phyloP scores from a whole-genome alignment of 30 jellyfish, hydroid and myxozoan genomes.

The Haliclystus octoradiatus region DNA sequence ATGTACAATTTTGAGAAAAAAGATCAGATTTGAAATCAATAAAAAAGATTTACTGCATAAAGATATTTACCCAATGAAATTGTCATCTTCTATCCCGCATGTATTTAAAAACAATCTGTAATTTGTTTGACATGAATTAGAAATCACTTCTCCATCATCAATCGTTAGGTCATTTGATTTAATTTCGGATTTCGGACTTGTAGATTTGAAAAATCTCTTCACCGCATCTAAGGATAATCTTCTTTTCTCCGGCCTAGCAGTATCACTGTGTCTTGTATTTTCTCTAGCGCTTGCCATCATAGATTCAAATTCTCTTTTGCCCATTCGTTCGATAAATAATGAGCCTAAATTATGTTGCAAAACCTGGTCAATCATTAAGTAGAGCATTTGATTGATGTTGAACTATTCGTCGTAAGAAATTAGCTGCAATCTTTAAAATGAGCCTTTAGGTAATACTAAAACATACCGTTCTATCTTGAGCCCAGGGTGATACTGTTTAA shows the following conservation, averaged over 20 bases:
- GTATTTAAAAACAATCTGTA: neutral
- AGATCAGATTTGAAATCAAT: neutral
- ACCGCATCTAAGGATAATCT: neutral
- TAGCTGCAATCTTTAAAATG: neutral
- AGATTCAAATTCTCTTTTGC: neutral
- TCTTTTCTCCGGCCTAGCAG: neutral
- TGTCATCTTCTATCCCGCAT: constrained; percentile 13
- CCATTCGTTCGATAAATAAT: neutral
- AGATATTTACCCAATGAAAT: constrained; percentile 5
- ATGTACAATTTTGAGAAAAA: too few relatives aligned
- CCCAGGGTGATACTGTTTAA: too few relatives aligned
- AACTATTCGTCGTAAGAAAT: neutral
- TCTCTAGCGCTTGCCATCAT: neutral
- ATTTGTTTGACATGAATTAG: neutral
- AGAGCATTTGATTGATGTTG: neutral
- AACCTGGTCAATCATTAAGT: neutral
- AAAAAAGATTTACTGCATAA: constrained; percentile 1
- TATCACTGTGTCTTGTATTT: neutral
- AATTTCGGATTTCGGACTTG: neutral
- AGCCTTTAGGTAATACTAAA: neutral
- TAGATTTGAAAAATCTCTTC: neutral
- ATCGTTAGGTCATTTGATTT: neutral
- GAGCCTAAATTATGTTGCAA: neutral
- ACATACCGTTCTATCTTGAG: too few relatives aligned
- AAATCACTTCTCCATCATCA: constrained; percentile 16